A percentile compares a stretch with the other conserved stretches of the same genome.
Conservation (phyloP, 2,888 invertebrate species). For the Drosophila quasianomalipes region DNA sequence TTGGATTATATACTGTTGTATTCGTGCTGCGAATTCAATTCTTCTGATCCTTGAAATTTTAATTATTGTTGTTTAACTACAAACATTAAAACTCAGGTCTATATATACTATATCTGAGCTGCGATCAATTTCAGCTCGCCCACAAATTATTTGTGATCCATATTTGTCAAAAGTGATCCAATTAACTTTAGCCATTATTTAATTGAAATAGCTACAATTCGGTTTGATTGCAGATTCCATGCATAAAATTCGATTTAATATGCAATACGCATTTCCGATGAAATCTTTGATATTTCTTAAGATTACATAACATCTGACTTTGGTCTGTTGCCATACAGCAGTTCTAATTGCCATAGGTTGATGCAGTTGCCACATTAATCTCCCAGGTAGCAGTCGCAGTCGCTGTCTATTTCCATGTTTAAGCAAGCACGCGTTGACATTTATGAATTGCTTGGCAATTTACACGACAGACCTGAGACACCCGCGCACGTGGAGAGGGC, state of each 20-base stretch:
- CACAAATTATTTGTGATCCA: neutral
- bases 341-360: conserved; percentile 42
- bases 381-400: conserved; percentile 13
- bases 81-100: neutral
- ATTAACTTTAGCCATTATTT: neutral
- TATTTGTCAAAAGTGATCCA: neutral
- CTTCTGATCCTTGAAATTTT: neutral
- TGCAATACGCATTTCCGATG: neutral
- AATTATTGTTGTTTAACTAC: neutral
- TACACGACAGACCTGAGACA: conserved; percentile 71
- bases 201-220: neutral
- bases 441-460: conserved; percentile 82
- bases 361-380: conserved; percentile 50
- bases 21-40: neutral
- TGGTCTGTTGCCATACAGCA: neutral
- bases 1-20: neutral
- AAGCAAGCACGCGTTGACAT: conserved; percentile 72
- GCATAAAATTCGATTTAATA: neutral
- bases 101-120: neutral
- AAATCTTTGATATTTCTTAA: neutral
- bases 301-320: conserved; percentile 1
- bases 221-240: neutral
- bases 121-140: neutral
- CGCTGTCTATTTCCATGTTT: conserved; percentile 35
- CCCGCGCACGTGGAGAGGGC: conserved; percentile 59